A percentile compares a stretch with the other conserved stretches of the same genome.
phyloP scores from a whole-genome alignment of 2,888 invertebrate species.

The Penaeus monodon region DNA sequence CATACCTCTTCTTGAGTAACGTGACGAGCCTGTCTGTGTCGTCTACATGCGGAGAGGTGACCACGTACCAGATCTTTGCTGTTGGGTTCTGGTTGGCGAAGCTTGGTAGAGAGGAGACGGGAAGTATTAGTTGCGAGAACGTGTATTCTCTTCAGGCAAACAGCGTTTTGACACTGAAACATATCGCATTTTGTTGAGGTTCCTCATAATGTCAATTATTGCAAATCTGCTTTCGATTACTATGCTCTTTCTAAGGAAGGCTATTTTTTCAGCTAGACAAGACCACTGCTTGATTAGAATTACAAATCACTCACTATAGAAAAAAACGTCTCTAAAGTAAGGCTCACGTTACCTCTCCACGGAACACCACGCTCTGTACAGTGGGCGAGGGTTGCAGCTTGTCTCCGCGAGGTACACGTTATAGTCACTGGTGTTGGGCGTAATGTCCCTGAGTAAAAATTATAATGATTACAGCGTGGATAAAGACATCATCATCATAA shows the following conservation, averaged over 20 bases:
- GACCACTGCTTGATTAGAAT: too few species aligned
- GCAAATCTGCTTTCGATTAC: too few species aligned
- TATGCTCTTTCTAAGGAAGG: too few species aligned
- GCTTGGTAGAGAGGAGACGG: not conserved
- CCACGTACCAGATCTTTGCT: conserved; percentile 24
- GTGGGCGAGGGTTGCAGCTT: conserved; percentile 22
- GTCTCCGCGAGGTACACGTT: conserved; percentile 45
- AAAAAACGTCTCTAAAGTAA: not conserved
- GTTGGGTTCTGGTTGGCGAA: conserved; percentile 14
- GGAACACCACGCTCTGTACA: conserved; percentile 35
- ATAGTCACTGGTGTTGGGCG: not conserved
- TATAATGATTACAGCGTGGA: not conserved
- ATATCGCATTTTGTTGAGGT: too few species aligned
- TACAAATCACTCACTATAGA: not conserved
- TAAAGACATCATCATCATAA: too few species aligned
- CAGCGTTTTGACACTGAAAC: too few species aligned
- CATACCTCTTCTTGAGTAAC: not conserved
- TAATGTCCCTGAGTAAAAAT: not conserved
- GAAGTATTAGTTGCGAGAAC: not conserved
- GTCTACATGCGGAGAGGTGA: conserved; percentile 1
- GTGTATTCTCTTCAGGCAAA: too few species aligned
- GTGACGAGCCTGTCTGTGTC: conserved; percentile 7
- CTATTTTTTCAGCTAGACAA: too few species aligned
- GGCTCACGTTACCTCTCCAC: conserved; percentile 34
- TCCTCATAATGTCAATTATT: too few species aligned